Evolutionary conservation across 2,888 invertebrate genomes (phyloP).

Genomic region (Folsomia candida): DNA sequence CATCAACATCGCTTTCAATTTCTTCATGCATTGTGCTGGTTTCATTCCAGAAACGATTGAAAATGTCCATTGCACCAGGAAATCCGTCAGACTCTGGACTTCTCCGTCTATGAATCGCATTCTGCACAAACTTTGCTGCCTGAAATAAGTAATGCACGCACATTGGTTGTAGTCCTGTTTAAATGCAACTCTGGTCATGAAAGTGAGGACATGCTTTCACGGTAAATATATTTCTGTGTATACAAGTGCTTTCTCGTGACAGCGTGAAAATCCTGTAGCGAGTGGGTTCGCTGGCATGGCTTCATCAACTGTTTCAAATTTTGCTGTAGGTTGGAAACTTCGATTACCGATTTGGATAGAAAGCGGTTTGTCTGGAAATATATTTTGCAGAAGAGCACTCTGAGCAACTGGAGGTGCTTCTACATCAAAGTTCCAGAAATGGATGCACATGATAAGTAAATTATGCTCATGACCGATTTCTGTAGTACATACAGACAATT

Average conservation of each 20-base stretch:
- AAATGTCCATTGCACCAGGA: not conserved
- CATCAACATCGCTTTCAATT: too few species aligned
- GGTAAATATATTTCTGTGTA: too few species aligned
- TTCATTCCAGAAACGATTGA: conserved; percentile 6
- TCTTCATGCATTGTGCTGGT: not conserved
- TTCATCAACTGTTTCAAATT: not conserved
- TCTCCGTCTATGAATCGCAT: not conserved
- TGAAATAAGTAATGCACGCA: conserved; percentile 3
- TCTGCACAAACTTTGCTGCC: not conserved
- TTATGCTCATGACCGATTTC: not conserved
- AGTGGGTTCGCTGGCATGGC: not conserved
- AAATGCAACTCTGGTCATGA: not conserved
- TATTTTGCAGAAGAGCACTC: too few species aligned
- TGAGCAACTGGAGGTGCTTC: too few species aligned
- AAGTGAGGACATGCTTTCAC: not conserved
- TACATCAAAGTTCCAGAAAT: too few species aligned
- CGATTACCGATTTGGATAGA: not conserved
- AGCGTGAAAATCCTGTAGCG: not conserved
- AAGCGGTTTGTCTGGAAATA: not conserved
- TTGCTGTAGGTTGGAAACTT: conserved; percentile 5
- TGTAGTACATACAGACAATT: not conserved
- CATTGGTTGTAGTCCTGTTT: too few species aligned
- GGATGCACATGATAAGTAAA: not conserved
- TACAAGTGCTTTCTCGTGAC: conserved; percentile 8
- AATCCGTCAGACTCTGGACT: not conserved